Evolutionary conservation across 2,797 vertebrate genomes (phyloP).

Genomic region (Diceros bicornis): DNA sequence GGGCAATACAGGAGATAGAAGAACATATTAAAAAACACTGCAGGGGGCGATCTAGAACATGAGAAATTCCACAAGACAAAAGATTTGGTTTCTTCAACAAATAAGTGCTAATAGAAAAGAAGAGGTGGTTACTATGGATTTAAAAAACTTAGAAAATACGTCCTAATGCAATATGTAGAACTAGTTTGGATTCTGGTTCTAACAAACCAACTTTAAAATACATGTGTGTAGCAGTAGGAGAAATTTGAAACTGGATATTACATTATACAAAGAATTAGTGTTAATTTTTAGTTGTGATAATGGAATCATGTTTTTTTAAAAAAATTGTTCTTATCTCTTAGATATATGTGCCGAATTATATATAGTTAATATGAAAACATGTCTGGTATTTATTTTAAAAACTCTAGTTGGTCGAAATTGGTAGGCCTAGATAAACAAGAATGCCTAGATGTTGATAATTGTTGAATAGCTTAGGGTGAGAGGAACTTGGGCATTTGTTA

Average conservation of each 20-base stretch:
- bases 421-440: neutral
- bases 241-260: slow-evolving; percentile 10
- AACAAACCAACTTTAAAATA: slow-evolving; percentile 5
- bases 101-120: neutral
- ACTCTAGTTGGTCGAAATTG: neutral
- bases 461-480: neutral
- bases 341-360: neutral
- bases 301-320: neutral
- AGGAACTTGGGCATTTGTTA: neutral
- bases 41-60: neutral
- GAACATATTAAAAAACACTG: neutral
- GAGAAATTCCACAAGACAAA: slow-evolving; percentile 15
- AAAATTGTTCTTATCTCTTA: neutral
- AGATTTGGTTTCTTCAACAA: neutral
- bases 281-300: neutral
- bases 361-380: neutral
- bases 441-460: neutral
- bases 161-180: neutral
- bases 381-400: neutral
- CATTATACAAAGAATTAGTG: neutral
- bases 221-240: neutral
- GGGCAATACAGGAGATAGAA: neutral
- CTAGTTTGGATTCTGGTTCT: neutral
- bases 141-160: neutral
- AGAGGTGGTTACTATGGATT: neutral